Percentiles rank a stretch among this genome's conserved stretches.
Evolutionary conservation across 2,113 vertebrate genomes (phyloP).

Genomic region (Potamarius usumacintae): DNA sequence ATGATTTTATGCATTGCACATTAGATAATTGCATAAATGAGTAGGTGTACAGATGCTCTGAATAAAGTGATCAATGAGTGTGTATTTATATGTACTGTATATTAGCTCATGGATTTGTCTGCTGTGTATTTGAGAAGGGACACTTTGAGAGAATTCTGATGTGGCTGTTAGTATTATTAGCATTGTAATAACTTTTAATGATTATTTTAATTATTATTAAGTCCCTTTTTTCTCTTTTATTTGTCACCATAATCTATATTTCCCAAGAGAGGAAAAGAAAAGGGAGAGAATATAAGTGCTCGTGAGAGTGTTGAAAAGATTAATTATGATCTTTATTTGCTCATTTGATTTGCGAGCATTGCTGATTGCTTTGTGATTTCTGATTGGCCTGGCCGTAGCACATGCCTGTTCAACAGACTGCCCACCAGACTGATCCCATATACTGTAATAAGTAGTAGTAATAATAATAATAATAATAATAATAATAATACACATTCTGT

Average conservation of each 20-base stretch:
- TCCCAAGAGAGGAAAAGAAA: background rate
- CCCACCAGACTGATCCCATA: background rate
- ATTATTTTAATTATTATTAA: conserved; percentile 31
- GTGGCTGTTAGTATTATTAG: conserved; percentile 14
- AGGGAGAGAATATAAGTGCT: background rate
- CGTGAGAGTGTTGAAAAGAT: background rate
- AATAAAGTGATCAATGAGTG: background rate
- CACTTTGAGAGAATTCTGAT: conserved; percentile 10
- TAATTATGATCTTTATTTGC: conserved; percentile 9
- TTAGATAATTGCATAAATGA: background rate
- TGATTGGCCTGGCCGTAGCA: background rate
- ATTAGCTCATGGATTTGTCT: background rate
- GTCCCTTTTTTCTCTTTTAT: background rate
- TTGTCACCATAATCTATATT: background rate
- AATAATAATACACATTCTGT: background rate
- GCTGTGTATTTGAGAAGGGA: background rate
- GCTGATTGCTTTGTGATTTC: conserved; percentile 1
- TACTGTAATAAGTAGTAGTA: background rate
- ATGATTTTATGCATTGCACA: too few relatives aligned
- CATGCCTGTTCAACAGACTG: background rate
- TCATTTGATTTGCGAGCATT: conserved; percentile 12
- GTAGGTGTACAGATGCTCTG: background rate
- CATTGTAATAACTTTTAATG: conserved; percentile 27
- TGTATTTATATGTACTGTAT: background rate
- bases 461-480: background rate